Evolutionary conservation across 2,113 vertebrate species (phyloP).

Genomic region (Chauna torquata): DNA sequence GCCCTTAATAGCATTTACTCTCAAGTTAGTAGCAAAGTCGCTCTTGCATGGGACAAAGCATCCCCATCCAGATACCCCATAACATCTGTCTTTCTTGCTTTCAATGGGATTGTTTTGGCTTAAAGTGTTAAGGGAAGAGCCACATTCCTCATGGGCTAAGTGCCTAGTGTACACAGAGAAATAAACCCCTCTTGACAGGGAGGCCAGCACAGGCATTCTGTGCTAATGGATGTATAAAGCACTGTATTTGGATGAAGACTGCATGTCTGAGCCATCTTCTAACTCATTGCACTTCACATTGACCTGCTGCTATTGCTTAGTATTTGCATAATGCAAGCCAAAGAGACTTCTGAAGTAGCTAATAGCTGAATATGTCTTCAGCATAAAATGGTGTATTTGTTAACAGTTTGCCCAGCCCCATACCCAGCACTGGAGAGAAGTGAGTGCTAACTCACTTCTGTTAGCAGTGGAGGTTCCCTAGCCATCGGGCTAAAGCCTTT

Average conservation of each 20-base stretch:
- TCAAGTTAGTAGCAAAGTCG: neutral
- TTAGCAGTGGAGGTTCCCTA: neutral
- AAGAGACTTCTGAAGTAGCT: neutral
- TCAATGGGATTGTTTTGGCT: neutral
- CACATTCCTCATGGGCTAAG: neutral
- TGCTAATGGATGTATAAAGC: neutral
- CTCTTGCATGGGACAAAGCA: neutral
- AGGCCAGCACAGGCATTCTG: neutral
- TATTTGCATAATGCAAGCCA: neutral
- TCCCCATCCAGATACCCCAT: neutral
- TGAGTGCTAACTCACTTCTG: too few species aligned
- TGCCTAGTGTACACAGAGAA: neutral
- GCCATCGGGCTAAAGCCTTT: neutral
- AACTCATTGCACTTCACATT: rapidly evolving
- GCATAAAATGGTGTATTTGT: neutral
- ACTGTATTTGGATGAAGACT: neutral
- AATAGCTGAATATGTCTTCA: neutral
- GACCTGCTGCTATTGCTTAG: neutral
- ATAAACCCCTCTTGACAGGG: too few species aligned
- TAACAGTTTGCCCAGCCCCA: neutral
- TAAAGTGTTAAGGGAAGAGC: neutral
- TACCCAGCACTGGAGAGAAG: too few species aligned
- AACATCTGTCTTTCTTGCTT: neutral
- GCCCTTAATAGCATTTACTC: neutral
- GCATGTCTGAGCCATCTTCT: neutral